Conservation (phyloP, 1,140 invertebrate genomes). For the Aphis gossypii region DNA sequence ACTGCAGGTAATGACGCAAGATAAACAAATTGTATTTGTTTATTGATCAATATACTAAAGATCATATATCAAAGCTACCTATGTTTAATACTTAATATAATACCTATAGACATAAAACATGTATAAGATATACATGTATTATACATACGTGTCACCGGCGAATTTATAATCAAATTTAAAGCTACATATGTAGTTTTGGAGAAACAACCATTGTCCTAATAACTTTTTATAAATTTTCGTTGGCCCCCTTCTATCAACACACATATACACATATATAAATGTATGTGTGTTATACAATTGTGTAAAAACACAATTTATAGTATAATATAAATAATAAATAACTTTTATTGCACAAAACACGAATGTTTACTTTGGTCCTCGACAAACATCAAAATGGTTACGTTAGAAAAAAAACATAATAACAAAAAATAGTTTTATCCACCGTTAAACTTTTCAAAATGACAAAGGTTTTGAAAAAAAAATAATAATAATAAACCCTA, state of each 20-base stretch:
- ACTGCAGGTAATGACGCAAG: background rate
- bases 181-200: background rate
- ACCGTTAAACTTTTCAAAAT: no score
- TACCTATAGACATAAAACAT: background rate
- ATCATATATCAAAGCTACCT: background rate
- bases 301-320: background rate
- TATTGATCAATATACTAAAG: background rate
- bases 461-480: no score
- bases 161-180: background rate
- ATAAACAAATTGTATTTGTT: background rate
- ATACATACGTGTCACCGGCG: no score
- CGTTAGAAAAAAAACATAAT: background rate
- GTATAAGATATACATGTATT: background rate
- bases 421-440: background rate
- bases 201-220: background rate
- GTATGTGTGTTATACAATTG: background rate
- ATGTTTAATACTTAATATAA: background rate
- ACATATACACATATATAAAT: background rate
- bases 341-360: background rate
- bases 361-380: background rate
- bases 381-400: background rate
- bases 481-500: background rate
- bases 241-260: background rate
- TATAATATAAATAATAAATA: background rate
- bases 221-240: no score